Evolutionary conservation across 2,888 invertebrate species (phyloP), one percentile per base, ranked within the genome.

Genomic region (Cremastinae sp.): DNA sequence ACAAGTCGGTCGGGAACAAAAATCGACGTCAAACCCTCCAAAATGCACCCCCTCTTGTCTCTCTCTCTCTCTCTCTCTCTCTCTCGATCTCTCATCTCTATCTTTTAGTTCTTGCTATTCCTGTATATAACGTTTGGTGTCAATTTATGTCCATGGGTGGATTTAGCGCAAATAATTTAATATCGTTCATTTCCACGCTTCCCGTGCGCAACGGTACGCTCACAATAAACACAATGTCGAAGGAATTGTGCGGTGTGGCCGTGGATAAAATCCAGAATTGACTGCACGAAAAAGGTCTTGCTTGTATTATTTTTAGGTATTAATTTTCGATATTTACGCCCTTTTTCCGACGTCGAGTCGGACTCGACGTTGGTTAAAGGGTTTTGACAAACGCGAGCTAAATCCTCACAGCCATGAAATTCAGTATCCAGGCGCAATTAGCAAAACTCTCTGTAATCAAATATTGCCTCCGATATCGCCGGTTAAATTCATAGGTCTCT

Each of bases 141-240:
- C 84, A 82, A 85, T 85, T 85, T 84, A 84, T 82, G 82, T 84
- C 83, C 69, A 80, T 80, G 80, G 78, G 61, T 79, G 80, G 80
- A 80, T 81, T 80, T 80, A 75, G 82, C 82, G 79, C 79, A 78
- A 85, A 86, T 83, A 84, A 85, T 85, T 86, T 84, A 82, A 85
- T 84, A 84, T 85, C 81, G 82, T 80, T 82, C 79, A 79, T 78
- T 79, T 82, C 78, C 75, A 62, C 66, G 74, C 66, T 76, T 70
- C 49, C 37, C 39, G 20, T 39, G 43, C 59, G 47, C 37, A 53
- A 39, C 0, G 12, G 10, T 39, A 39, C 37, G 45, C 22, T 56
- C 43, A 51, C 49, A 28, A 53, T 20, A 20, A 16, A 47, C 16
- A 47, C 16, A 1, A 28, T 5, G 28, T 5, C 5, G 28, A 28